Conservation (phyloP, 2,888 invertebrate genomes). For the Seladonia tumulorum region DNA sequence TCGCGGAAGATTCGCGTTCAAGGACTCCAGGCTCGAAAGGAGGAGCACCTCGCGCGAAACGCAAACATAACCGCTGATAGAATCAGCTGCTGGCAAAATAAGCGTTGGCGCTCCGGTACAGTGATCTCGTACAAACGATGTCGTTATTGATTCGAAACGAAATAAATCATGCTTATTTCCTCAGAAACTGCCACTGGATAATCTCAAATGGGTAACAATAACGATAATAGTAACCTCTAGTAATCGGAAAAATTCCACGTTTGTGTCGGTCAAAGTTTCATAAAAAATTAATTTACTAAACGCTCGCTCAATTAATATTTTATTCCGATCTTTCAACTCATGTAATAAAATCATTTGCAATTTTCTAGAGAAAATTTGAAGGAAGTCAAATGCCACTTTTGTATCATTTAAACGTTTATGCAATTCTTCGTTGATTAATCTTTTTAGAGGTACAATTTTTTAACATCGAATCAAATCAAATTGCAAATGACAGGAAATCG, state of each 20-base stretch:
- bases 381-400: too few species aligned
- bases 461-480: background rate
- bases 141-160: background rate
- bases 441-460: background rate
- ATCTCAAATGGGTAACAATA: background rate
- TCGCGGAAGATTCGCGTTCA: constrained; percentile 16
- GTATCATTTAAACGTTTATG: too few species aligned
- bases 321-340: too few species aligned
- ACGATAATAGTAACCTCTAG: too few species aligned
- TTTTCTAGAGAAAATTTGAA: too few species aligned
- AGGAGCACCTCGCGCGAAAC: constrained; percentile 18
- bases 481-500: too few species aligned
- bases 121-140: background rate
- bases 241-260: too few species aligned
- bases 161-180: background rate
- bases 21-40: constrained; percentile 10
- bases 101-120: background rate
- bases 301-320: too few species aligned
- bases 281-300: too few species aligned
- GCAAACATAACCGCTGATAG: constrained; percentile 35
- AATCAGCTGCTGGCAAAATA: constrained; percentile 29
- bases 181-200: background rate
- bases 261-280: too few species aligned
- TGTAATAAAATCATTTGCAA: too few species aligned
- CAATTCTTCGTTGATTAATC: too few species aligned